Conservation (phyloP, 2,113 vertebrate species). For the Ictidomys tridecemlineatus region DNA sequence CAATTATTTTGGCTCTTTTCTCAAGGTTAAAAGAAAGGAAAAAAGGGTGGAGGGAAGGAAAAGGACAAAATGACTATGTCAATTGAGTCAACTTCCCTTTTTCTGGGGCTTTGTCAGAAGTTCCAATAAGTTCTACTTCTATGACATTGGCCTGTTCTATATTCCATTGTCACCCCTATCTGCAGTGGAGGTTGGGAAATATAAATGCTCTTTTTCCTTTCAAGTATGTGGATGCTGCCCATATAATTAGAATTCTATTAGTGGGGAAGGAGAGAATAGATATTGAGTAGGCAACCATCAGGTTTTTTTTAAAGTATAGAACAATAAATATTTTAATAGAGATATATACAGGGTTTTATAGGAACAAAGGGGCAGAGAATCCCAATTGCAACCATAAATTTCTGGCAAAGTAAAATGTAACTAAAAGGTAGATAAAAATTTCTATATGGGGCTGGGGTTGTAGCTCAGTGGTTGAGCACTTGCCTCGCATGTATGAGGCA, state of each 20-base stretch:
- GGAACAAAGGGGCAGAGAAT: not conserved
- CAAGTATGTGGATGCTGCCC: not conserved
- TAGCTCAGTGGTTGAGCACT: no score
- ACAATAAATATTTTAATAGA: not conserved
- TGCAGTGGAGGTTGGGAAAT: not conserved
- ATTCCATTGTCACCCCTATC: not conserved
- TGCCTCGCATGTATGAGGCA: no score
- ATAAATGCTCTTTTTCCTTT: not conserved
- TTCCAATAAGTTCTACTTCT: not conserved
- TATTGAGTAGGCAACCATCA: not conserved
- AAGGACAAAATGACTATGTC: not conserved
- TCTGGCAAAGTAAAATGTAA: constrained; percentile 33
- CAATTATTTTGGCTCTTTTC: not conserved
- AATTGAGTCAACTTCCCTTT: not conserved
- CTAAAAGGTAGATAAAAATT: constrained; percentile 15
- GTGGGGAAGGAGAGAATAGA: not conserved
- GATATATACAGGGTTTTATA: not conserved
- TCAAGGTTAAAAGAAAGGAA: not conserved
- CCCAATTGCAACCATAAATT: not conserved
- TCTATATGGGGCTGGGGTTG: no score
- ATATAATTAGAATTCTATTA: not conserved
- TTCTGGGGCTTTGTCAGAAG: not conserved
- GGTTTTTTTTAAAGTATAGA: no score
- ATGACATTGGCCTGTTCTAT: not conserved
- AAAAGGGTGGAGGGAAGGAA: not conserved